A percentile compares a stretch with the other conserved stretches of the same genome.
Evolutionary conservation across 2,797 vertebrate genomes (phyloP).

Genomic region (Gallinago nigripennis): DNA sequence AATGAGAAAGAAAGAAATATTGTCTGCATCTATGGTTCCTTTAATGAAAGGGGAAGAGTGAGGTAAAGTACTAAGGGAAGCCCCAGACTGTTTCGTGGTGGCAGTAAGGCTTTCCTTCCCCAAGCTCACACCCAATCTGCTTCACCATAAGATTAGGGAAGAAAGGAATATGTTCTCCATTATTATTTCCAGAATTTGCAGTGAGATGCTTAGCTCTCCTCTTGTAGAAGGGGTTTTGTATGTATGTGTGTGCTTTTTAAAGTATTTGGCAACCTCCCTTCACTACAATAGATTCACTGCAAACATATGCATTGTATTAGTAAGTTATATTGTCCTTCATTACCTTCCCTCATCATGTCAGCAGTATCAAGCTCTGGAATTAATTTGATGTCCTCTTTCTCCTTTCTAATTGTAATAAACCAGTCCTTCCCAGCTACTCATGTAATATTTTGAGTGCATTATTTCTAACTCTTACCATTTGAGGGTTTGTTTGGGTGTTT

Average conservation of each 20-base stretch:
- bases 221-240: constrained; percentile 7
- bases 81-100: not conserved
- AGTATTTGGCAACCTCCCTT: constrained; percentile 29
- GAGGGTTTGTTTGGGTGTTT: not conserved
- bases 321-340: not conserved
- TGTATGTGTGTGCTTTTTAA: not conserved
- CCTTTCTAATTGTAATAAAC: not conserved
- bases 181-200: constrained; percentile 53
- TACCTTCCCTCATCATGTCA: constrained; percentile 28
- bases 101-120: not conserved
- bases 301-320: not conserved
- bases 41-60: not conserved
- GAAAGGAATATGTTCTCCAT: constrained; percentile 5
- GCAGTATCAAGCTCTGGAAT: constrained; percentile 17
- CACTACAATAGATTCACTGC: not conserved
- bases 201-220: not conserved
- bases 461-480: not conserved
- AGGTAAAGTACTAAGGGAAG: not conserved
- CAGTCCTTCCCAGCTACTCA: not conserved
- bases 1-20: not conserved
- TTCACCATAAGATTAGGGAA: not conserved
- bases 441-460: not conserved
- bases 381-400: constrained; percentile 33
- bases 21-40: not conserved
- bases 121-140: constrained; percentile 3